A percentile compares a stretch with the other conserved stretches of the same genome.
These are phyloP conservation scores for Tetramorium alpestre DNA, from an alignment of 1,140 invertebrate genomes.

Conservation along the genomic window DNA sequence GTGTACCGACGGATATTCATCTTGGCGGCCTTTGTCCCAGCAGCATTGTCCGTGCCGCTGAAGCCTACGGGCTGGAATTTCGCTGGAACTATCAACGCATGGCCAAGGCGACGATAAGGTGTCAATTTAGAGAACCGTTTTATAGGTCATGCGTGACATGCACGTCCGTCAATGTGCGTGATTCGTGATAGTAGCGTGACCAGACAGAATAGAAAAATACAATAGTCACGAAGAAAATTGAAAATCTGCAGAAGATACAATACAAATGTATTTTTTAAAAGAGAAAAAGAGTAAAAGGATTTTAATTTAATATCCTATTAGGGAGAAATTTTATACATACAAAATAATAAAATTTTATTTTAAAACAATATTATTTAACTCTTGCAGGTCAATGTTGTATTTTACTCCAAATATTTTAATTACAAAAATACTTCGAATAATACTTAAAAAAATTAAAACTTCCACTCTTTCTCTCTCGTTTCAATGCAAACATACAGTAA, in stretches of 20 bases:
- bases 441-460: background rate
- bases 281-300: background rate
- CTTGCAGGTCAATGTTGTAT: too few species aligned
- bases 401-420: background rate
- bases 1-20: constrained; percentile 70
- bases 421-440: background rate
- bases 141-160: constrained; percentile 64
- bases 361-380: too few species aligned
- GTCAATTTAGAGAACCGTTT: constrained; percentile 69
- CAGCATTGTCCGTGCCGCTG: constrained; percentile 61
- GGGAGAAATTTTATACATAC: too few species aligned
- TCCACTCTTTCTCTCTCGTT: background rate
- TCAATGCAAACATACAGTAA: background rate
- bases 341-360: too few species aligned
- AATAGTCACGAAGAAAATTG: background rate
- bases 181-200: constrained; percentile 22
- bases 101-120: constrained; percentile 46
- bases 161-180: constrained; percentile 45
- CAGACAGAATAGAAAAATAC: background rate
- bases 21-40: constrained; percentile 66
- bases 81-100: constrained; percentile 46
- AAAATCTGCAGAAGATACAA: background rate
- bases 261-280: background rate
- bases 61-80: constrained; percentile 54
- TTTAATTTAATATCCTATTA: background rate